Evolutionary conservation across 2,888 invertebrate species (phyloP), one percentile per base, ranked within the genome.

Genomic region (Eupithecia inturbata): DNA sequence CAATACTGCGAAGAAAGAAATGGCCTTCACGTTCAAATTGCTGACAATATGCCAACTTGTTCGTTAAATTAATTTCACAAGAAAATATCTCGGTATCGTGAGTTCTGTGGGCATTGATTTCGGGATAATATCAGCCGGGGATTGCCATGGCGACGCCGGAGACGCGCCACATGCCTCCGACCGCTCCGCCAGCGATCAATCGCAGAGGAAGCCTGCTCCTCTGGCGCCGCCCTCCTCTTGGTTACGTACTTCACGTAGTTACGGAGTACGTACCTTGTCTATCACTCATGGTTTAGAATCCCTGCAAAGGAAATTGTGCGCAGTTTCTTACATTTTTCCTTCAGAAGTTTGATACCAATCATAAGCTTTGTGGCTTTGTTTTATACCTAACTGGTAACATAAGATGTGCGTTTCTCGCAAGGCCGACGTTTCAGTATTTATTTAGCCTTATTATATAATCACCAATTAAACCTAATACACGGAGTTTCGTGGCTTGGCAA

Each of bases 61-160:
- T 71, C 66, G 68, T 73, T 71, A 73, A 70, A 68, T 69, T 71
- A 66, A 73, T 76, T 76, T 76, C 41, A 64, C 31, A 60, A 60
- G 70, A 73, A 73, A 73, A 62, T 71, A 68, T 73, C 71, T 72
- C 60, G 49, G 68, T 70, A 71, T 71, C 49, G 60, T 73, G 70
- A 70, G 64, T 71, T 71, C 36, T 71, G 49, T 69, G 67, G 71
- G 33, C 73, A 76, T 76, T 76, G 76, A 71, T 76, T 75, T 83
- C 80, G 82, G 83, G 90, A 82, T 89, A 90, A 88, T 88, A 86
- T 86, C 86, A 87, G 86, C 85, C 86, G 85, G 85, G 91, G 90
- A 93, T 93, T 85, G 87, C 91, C 91, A 93, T 93, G 92, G 83
- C 90, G 87, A 93, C 92, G 83, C 82, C 78, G 84, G 87, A 85